These are phyloP conservation scores for Neopipo cinnamomea DNA, from an alignment of 2,113 vertebrate species.

Conservation along the genomic window DNA sequence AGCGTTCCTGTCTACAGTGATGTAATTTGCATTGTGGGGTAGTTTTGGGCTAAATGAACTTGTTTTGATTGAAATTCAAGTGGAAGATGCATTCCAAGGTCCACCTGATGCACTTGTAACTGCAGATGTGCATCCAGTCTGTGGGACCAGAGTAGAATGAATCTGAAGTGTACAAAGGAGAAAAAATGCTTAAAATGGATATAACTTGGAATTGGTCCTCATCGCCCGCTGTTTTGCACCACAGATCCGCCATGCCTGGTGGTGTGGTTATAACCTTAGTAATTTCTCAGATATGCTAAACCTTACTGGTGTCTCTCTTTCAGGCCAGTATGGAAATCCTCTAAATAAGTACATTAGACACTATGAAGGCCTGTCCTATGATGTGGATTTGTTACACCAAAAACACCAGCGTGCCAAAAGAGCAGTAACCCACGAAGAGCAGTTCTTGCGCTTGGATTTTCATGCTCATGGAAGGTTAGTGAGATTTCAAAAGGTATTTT, in stretches of 20 bases:
- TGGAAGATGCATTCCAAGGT: background rate
- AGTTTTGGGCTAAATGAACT: background rate
- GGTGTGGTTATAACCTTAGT: background rate
- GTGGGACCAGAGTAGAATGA: background rate
- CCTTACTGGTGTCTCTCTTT: conserved; percentile 32
- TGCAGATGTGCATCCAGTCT: background rate
- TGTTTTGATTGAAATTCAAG: background rate
- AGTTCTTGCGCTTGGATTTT: conserved; percentile 87
- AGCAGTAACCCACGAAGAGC: conserved; percentile 85
- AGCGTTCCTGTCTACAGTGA: background rate
- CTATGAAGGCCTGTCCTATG: conserved; percentile 94
- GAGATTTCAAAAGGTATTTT: background rate
- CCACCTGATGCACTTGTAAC: background rate
- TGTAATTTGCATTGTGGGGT: background rate
- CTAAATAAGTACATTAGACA: conserved; percentile 92
- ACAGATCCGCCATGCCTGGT: background rate
- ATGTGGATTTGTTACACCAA: conserved; percentile 87
- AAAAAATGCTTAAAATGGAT: background rate
- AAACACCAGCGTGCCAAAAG: conserved; percentile 97
- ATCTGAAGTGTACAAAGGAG: background rate
- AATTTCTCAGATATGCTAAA: background rate
- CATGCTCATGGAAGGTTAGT: conserved; percentile 95
- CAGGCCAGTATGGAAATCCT: conserved; percentile 89
- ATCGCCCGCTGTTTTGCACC: background rate
- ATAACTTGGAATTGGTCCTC: background rate